phyloP scores from a whole-genome alignment of 2,797 vertebrate species.

The Oophaga sylvatica region DNA sequence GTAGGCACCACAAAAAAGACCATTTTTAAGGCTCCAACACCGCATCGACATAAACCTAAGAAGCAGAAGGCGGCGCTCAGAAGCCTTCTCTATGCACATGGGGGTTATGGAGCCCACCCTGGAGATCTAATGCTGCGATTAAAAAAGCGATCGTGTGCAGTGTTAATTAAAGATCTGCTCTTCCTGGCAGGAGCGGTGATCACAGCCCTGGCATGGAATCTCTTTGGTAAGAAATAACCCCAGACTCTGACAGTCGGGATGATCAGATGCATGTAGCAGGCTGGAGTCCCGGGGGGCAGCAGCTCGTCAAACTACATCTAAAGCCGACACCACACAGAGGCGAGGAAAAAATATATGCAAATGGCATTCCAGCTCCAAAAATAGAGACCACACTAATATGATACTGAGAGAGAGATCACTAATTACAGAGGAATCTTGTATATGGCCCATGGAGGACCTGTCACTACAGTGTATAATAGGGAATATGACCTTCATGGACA shows the following conservation, averaged over 20 bases:
- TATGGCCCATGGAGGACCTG: too few relatives aligned
- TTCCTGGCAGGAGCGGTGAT: neutral
- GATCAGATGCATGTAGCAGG: conserved; percentile 12
- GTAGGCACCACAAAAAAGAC: too few relatives aligned
- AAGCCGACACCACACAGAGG: conserved; percentile 4
- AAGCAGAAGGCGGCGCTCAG: neutral
- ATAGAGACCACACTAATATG: neutral
- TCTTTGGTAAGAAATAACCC: conserved; percentile 6
- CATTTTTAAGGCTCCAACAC: too few relatives aligned
- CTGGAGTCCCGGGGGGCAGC: neutral
- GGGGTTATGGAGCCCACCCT: neutral
- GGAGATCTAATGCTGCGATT: neutral
- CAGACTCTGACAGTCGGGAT: neutral
- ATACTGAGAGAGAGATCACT: neutral
- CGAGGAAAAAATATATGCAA: conserved; percentile 15
- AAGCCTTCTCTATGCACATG: neutral
- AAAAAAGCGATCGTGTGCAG: neutral
- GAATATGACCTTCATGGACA: too few relatives aligned
- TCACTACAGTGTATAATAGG: too few relatives aligned
- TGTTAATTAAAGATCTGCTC: neutral
- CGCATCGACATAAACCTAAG: neutral
- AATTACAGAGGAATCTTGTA: too few relatives aligned
- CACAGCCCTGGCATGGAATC: neutral
- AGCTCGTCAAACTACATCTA: conserved; percentile 19
- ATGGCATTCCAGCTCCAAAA: neutral